phyloP scores from a whole-genome alignment of 92 coral and sea anemone genomes.

The Blastomussa wellsi region DNA sequence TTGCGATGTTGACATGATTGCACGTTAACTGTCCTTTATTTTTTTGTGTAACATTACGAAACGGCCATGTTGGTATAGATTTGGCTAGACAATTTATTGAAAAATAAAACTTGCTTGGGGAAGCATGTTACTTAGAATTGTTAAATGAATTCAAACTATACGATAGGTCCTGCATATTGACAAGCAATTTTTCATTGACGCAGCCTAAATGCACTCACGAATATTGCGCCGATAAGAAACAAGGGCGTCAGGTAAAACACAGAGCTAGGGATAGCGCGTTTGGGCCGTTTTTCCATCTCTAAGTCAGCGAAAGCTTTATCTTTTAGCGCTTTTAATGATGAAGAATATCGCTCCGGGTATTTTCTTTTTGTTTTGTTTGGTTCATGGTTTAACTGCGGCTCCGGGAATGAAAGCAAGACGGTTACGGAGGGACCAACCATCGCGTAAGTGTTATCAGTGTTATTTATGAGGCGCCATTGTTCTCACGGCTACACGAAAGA shows the following conservation, averaged over 20 bases:
- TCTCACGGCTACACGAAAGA: background rate
- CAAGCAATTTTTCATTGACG: background rate
- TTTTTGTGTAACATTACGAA: background rate
- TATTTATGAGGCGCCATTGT: background rate
- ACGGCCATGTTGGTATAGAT: background rate
- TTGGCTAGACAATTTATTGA: too few relatives aligned
- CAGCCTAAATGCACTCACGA: background rate
- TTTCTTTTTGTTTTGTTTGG: background rate
- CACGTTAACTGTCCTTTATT: too few relatives aligned
- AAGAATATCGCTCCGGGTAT: background rate
- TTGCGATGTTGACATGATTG: too few relatives aligned
- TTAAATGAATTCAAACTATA: background rate
- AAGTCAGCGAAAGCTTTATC: background rate
- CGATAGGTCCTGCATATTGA: background rate
- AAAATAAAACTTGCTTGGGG: background rate
- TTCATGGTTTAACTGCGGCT: constrained; percentile 7
- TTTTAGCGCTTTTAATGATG: constrained; percentile 3
- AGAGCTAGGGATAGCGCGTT: too few relatives aligned
- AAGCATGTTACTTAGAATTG: background rate
- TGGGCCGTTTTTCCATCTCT: too few relatives aligned
- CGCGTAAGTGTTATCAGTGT: constrained; percentile 17
- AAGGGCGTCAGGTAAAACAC: background rate
- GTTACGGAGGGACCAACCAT: background rate
- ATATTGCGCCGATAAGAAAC: background rate
- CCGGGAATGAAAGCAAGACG: background rate